Evolutionary conservation across 2,113 vertebrate species (phyloP).

Genomic region (Azemiops feae): DNA sequence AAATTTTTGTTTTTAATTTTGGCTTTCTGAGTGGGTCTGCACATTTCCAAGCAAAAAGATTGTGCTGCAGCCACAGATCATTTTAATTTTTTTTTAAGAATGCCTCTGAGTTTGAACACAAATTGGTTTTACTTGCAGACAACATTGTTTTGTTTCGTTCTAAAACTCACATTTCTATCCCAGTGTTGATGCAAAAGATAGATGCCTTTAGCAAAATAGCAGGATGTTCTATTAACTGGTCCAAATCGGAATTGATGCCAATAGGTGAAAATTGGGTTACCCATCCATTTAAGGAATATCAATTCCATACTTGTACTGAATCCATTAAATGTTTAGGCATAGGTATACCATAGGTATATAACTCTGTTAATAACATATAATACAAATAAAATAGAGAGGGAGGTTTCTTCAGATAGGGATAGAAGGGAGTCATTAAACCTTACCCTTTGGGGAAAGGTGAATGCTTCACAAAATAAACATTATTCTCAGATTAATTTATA

Average conservation of each 20-base stretch:
- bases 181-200: background rate
- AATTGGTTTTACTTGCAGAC: background rate
- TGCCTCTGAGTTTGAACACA: background rate
- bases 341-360: background rate
- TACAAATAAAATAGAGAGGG: too few species aligned
- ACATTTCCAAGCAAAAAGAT: background rate
- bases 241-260: background rate
- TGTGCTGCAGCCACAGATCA: background rate
- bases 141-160: background rate
- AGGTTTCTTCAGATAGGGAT: too few species aligned
- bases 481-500: too few species aligned
- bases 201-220: background rate
- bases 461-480: too few species aligned
- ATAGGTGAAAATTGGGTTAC: background rate
- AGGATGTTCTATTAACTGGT: background rate
- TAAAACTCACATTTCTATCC: background rate
- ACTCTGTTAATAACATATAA: too few species aligned
- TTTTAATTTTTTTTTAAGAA: background rate
- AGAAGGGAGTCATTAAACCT: too few species aligned
- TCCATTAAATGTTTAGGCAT: background rate
- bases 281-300: background rate
- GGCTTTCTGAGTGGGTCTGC: background rate
- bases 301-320: background rate
- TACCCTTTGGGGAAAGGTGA: too few species aligned
- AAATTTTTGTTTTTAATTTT: background rate